Evolutionary conservation across 1,140 invertebrate species (phyloP), one percentile per base, ranked within the genome.

Genomic region (Drosophila rufa): DNA sequence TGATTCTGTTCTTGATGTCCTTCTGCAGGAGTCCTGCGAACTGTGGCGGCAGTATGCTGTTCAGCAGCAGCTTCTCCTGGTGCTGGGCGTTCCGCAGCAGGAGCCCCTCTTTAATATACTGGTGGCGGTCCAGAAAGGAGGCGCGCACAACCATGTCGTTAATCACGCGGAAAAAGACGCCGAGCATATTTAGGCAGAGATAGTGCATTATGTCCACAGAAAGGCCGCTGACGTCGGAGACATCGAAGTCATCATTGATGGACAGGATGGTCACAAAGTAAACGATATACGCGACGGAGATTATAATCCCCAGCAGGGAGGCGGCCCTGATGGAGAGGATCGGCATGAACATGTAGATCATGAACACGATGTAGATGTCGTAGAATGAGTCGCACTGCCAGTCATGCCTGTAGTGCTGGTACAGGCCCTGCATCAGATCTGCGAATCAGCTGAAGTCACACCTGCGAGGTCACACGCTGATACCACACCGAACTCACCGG

Each of bases 1-100:
- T 12, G 71, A 97, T 95, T 61, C 96, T 95, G 46, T 94, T 94
- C 25, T 95, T 93, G 30, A 98, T 95, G 57, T 97, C 95, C 59
- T 95, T 94, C 69, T 96, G 95, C 15, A 98, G 96, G 92, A 96
- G 95, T 2, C 95, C 94, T 2, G 97, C 96, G 65, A 98, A 96
- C 84, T 98, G 97, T 48, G 96, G 95, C 0, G 98, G 98, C 47
- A 99, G 94, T 80, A 98, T 98, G 79, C 96, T 98, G 51, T 96
- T 94, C 86, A 98, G 95, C 4, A 99, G 94, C 81, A 96, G 95
- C 93, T 98, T 96, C 93, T 97, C 97, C 94, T 97, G 96, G 77
- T 96, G 95, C 80, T 97, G 96, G 79, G 98, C 97, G 87, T 96
- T 96, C 74, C 96, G 95, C 0, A 98, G 91, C 77, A 96, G 95